phyloP scores from a whole-genome alignment of 2,888 invertebrate species.

The Drosophila engyochracea region DNA sequence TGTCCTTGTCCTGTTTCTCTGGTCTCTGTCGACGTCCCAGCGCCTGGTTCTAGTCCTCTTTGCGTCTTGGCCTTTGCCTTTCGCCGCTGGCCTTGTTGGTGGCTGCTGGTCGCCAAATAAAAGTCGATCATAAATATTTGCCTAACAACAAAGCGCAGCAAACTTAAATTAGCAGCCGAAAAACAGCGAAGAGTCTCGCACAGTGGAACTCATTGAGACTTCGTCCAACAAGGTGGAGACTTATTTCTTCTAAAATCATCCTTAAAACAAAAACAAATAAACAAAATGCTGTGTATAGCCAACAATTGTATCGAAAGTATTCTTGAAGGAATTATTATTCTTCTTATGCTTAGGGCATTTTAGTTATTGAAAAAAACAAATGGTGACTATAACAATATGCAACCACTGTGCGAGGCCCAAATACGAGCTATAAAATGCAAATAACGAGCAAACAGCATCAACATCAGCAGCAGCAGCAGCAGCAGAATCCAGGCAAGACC shows the following conservation, averaged over 20 bases:
- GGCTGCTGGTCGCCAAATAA: conserved; percentile 61
- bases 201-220: conserved; percentile 10
- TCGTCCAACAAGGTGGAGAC: too few relatives aligned
- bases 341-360: background rate
- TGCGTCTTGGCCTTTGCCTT: conserved; percentile 5
- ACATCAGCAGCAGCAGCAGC: conserved; percentile 1
- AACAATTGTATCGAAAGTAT: background rate
- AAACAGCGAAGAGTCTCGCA: conserved; percentile 20
- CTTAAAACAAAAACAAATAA: background rate
- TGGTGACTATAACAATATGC: background rate
- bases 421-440: conserved; percentile 66
- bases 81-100: conserved; percentile 33
- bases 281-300: background rate
- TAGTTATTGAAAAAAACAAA: background rate
- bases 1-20: background rate
- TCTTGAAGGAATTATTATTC: background rate
- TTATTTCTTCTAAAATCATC: background rate
- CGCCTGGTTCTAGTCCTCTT: background rate
- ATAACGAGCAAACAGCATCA: conserved; percentile 58
- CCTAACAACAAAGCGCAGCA: conserved; percentile 62
- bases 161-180: conserved; percentile 65
- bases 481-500: conserved; percentile 36
- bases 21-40: background rate
- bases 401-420: conserved; percentile 50
- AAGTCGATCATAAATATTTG: conserved; percentile 76